A percentile compares a stretch with the other conserved stretches of the same genome.
These are phyloP conservation scores for Luperina testacea DNA, from an alignment of 2,888 invertebrate species.

Conservation along the genomic window DNA sequence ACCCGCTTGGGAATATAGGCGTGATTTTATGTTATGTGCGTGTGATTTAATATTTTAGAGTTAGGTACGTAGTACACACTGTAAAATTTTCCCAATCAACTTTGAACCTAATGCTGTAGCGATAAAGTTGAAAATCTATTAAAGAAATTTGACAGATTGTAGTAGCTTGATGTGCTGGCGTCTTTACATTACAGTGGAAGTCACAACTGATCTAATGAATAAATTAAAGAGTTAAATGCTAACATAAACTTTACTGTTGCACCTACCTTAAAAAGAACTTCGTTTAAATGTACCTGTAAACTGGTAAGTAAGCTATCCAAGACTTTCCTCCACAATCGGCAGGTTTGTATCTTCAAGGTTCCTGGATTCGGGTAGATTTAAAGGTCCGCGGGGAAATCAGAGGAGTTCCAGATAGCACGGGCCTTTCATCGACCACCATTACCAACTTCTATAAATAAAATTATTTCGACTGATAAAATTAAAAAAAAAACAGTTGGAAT, in stretches of 20 bases:
- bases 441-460: constrained; percentile 35
- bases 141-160: no score
- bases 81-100: no score
- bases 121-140: no score
- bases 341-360: constrained; percentile 59
- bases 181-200: background rate
- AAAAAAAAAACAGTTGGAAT: constrained; percentile 53
- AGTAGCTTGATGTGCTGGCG: no score
- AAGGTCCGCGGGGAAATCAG: constrained; percentile 54
- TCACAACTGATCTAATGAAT: background rate
- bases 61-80: no score
- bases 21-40: background rate
- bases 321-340: constrained; percentile 44
- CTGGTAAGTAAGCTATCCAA: constrained; percentile 20
- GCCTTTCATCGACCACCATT: constrained; percentile 47
- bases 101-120: no score
- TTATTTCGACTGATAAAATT: constrained; percentile 52
- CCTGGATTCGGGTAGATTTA: constrained; percentile 57
- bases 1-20: background rate
- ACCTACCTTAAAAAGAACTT: background rate
- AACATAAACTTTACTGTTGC: background rate
- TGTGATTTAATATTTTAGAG: background rate
- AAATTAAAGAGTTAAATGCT: background rate
- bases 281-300: constrained; percentile 1
- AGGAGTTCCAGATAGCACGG: constrained; percentile 49